These are phyloP conservation scores for Garrulus glandarius DNA, from an alignment of 2,797 vertebrate genomes.

Conservation along the genomic window DNA sequence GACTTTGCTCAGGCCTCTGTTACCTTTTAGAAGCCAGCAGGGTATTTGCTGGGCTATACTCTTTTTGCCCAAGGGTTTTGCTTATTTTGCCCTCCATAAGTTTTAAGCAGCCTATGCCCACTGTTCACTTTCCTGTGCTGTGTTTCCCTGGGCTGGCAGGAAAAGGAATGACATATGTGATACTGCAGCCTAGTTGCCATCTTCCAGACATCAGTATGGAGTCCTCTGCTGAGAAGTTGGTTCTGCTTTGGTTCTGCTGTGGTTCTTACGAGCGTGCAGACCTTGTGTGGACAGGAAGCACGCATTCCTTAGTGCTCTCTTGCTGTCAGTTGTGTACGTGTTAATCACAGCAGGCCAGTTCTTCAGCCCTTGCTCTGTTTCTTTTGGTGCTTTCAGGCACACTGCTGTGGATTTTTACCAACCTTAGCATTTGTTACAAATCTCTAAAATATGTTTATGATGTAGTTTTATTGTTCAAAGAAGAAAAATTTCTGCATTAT, in stretches of 20 bases:
- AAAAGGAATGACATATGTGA: not conserved
- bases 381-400: not conserved
- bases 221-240: not conserved
- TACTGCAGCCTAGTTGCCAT: not conserved
- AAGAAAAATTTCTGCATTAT: not conserved
- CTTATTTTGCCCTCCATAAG: not conserved
- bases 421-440: not conserved
- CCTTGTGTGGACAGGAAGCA: not conserved
- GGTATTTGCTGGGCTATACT: not conserved
- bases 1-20: not conserved
- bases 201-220: not conserved
- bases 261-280: rapidly evolving
- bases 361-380: not conserved
- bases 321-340: not conserved
- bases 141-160: not conserved
- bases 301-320: not conserved
- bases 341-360: not conserved
- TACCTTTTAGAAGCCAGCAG: not conserved
- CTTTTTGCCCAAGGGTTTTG: not conserved
- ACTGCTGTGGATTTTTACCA: not conserved
- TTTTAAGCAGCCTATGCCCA: not conserved
- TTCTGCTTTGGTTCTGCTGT: not conserved
- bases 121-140: not conserved
- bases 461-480: not conserved
- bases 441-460: not conserved